A percentile compares a stretch with the other conserved stretches of the same genome.
Evolutionary conservation across 2,113 vertebrate genomes (phyloP).

Genomic region (Falco punctatus): DNA sequence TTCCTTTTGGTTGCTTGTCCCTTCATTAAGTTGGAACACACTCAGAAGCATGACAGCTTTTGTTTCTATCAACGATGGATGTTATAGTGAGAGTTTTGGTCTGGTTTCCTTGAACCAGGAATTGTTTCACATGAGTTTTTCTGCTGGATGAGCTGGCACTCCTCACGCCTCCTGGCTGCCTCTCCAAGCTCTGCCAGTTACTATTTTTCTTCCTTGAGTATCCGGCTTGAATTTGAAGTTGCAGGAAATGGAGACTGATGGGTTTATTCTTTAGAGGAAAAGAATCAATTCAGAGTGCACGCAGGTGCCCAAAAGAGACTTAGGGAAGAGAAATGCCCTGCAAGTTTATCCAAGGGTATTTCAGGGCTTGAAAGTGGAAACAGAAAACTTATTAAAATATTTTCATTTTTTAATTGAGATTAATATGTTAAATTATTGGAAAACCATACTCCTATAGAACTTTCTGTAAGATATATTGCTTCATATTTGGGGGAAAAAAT

Average conservation of each 20-base stretch:
- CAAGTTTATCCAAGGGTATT: not conserved
- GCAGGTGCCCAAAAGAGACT: not conserved
- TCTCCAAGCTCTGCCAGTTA: slow-evolving; percentile 35
- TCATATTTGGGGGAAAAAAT: not conserved
- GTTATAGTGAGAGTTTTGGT: slow-evolving; percentile 43
- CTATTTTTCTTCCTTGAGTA: not conserved
- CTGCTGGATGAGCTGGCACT: slow-evolving; percentile 23
- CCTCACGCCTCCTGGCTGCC: not conserved
- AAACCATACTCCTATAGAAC: not conserved
- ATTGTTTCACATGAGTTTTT: not conserved
- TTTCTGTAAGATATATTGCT: not conserved
- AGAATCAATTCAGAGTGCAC: not conserved
- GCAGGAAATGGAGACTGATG: slow-evolving; percentile 15
- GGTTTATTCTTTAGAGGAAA: slow-evolving; percentile 26
- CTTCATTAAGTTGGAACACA: slow-evolving; percentile 21
- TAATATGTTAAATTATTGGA: not conserved
- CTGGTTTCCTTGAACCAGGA: slow-evolving; percentile 3
- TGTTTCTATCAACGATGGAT: slow-evolving; percentile 37
- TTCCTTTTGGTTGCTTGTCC: slow-evolving; percentile 12
- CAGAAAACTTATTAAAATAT: not conserved
- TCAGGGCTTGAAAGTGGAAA: not conserved
- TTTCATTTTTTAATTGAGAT: not conserved
- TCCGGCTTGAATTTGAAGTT: not conserved
- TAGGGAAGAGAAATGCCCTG: not conserved
- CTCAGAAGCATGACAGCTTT: slow-evolving; percentile 5